Evolutionary conservation across 2,888 invertebrate genomes (phyloP), one percentile per base, ranked within the genome.

Genomic region (Sinohyriopsis cumingii): DNA sequence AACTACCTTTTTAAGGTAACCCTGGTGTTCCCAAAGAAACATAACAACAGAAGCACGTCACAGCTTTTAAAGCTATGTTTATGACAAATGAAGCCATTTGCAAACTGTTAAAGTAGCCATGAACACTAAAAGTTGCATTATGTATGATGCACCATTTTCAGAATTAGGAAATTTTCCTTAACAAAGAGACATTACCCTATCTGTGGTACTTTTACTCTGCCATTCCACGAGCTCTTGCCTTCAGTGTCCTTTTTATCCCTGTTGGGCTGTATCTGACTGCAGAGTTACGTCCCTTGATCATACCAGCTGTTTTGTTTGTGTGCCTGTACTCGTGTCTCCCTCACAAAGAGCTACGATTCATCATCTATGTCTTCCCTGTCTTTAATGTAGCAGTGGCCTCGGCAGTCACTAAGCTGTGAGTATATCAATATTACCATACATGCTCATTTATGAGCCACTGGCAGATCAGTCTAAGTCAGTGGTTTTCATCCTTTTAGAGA

Each of bases 181-280:
- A 80, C 78, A 63, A 1, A 12, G 72, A 85, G 86, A 90, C 89
- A 25, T 77, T 77, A 12, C 99, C 99, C 71, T 97, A 97, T 90
- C 90, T 96, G 3, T 99, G 99, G 99, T 99, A 99, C 90, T 98
- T 98, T 90, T 98, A 98, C 90, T 98, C 98, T 0, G 99, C 97
- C 0, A 91, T 99, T 59, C 99, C 99, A 0, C 93, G 99, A 68
- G 96, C 96, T 0, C 92, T 99, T 88, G 95, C 95, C 0, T 92
- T 94, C 0, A 96, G 96, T 33, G 88, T 95, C 33, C 86, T 95
- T 15, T 92, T 99, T 63, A 92, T 91, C n/a, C 89, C 90, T 0
- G 55, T 88, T 78, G 91, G 94, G 80, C 95, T 84, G 12, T 77
- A 83, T 56, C 45, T 89, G 56, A 87, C 97, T 87, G 91, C 92